phyloP scores from a whole-genome alignment of 2,113 vertebrate genomes.

The Hippocampus guttulatus region DNA sequence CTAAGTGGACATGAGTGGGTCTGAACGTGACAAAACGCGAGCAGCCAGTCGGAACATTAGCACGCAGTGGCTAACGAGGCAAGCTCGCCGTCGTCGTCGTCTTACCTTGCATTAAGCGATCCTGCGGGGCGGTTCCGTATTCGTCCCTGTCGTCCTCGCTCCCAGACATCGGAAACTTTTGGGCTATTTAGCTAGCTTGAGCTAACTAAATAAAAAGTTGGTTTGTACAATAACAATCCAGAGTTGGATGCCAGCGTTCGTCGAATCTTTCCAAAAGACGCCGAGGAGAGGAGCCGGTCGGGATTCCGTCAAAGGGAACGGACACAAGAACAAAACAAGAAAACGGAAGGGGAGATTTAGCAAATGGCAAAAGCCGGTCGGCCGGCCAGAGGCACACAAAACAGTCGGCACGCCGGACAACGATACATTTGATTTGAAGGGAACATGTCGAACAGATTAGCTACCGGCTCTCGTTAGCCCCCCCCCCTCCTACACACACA shows the following conservation, averaged over 20 bases:
- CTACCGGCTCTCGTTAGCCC: slow-evolving; percentile 45
- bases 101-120: slow-evolving; percentile 73
- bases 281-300: slow-evolving; percentile 20
- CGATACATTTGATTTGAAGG: slow-evolving; percentile 15
- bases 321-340: slow-evolving; percentile 50
- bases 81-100: slow-evolving; percentile 10
- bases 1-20: slow-evolving; percentile 58
- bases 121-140: slow-evolving; percentile 53
- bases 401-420: slow-evolving; percentile 17
- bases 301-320: slow-evolving; percentile 31
- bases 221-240: slow-evolving; percentile 41
- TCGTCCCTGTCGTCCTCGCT: slow-evolving; percentile 75
- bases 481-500: slow-evolving; percentile 6
- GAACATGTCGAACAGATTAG: not conserved
- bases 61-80: slow-evolving; percentile 40
- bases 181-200: slow-evolving; percentile 55
- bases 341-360: slow-evolving; percentile 65
- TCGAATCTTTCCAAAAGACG: slow-evolving; percentile 40
- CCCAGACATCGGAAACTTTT: slow-evolving; percentile 71
- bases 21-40: slow-evolving; percentile 56
- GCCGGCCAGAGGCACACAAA: not conserved
- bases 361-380: slow-evolving; percentile 1
- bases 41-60: slow-evolving; percentile 43
- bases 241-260: slow-evolving; percentile 50
- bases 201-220: slow-evolving; percentile 66